Evolutionary conservation across 2,888 invertebrate genomes (phyloP), one percentile per base, ranked within the genome.

Genomic region (Calameuta filiformis): DNA sequence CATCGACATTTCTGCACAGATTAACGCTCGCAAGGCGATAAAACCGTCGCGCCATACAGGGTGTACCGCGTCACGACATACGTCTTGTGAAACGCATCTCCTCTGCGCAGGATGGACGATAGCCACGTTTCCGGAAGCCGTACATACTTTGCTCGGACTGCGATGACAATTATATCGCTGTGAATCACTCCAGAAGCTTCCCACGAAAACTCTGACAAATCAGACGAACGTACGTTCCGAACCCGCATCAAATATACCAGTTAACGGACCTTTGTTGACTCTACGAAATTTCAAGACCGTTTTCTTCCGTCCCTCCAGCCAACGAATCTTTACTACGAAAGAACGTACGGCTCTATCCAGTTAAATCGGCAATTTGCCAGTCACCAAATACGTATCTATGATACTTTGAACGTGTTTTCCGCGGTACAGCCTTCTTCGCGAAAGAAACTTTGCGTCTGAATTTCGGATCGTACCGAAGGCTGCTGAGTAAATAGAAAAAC

Each of bases 1-100:
- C 73, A 79, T 82, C 82, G 79, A 78, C 83, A 81, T 83, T 83
- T 83, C 78, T 83, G 78, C 76, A 77, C 75, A 56, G 40, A 56
- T 23, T 6, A 23, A 56, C 23, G 6, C 40, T 15, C 40, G 40
- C 6, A 2, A 6, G 23, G 2, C 6, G 40, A 56, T 56, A 23
- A 56, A 56, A 23, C 6, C 40, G 40, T 15, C 40, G 40, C 40
- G 40, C 40, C 40, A 23, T 56, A 56, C 40, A 56, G 40, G 40
- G 23, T 56, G 40, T 56, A 76, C 76, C 75, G 75, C 78, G 76
- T 68, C 71, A 75, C 34, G 35, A 34, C 33, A n/a, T 77, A 35
- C 69, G 78, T 79, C 76, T 79, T 79, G 75, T 76, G 23, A 56
- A 23, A 23, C 40, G 23, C 40, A 56, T 56, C 40, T 23, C 15